Percentiles rank a stretch among this genome's conserved stretches.
Evolutionary conservation across 2,113 vertebrate species (phyloP).

Genomic region (Phylloscopus trochilus): DNA sequence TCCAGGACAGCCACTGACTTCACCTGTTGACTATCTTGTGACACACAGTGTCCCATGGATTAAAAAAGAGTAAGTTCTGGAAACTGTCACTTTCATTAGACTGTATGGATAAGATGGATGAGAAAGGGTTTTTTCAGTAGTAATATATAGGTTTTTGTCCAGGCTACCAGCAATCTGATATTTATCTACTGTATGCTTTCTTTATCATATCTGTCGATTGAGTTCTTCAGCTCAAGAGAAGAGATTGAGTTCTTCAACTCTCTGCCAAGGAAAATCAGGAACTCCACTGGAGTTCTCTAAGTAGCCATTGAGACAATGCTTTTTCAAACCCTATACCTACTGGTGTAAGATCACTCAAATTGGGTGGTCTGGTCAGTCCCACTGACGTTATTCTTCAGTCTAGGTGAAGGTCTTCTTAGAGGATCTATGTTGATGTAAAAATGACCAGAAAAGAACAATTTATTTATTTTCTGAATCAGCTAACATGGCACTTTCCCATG

Average conservation of each 20-base stretch:
- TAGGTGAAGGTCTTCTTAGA: not conserved
- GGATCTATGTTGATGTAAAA: not conserved
- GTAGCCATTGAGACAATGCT: not conserved
- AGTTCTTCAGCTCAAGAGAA: not conserved
- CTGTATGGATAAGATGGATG: not conserved
- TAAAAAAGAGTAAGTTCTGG: not conserved
- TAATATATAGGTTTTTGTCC: not conserved
- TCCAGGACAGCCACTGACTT: not conserved
- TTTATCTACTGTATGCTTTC: not conserved
- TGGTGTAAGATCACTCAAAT: not conserved
- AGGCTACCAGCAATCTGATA: not conserved
- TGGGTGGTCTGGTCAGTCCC: not conserved
- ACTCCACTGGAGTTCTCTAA: not conserved
- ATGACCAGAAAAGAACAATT: not conserved
- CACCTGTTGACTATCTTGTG: not conserved
- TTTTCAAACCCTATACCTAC: not conserved
- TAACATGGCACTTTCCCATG: not conserved
- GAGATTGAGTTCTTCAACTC: not conserved
- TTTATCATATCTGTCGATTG: not conserved
- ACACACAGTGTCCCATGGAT: not conserved
- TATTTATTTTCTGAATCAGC: not conserved
- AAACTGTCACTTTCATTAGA: not conserved
- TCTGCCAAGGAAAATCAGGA: not conserved
- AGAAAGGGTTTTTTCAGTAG: not conserved
- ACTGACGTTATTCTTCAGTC: not conserved